Evolutionary conservation across 2,797 vertebrate genomes (phyloP), one percentile per base, ranked within the genome.

Genomic region (Myotis vivesi): DNA sequence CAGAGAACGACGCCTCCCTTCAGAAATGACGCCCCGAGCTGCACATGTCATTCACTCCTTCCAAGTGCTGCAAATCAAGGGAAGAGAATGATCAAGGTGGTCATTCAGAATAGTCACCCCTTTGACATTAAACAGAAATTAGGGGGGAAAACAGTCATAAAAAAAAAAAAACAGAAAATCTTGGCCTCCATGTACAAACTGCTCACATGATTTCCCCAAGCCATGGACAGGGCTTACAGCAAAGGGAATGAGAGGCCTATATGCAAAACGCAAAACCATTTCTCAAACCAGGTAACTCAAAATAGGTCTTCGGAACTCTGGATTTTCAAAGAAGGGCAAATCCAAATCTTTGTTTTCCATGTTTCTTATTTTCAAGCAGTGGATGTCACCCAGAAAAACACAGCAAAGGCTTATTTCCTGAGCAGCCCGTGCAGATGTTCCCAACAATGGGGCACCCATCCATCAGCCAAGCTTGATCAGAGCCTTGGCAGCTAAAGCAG

Each of bases 41-140:
- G 98, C 97, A 98, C 98, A 98, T 98, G 97, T 98, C 98, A 98
- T 95, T 99, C 98, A 98, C 98, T 98, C 97, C 98, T 97, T 96
- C 84, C 4, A 89, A 98, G 98, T 94, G 97, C 99, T 99, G 98
- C 80, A 89, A 97, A 83, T 15, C 66, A 94, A 96, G 81, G 92
- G 92, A 96, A 85, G 96, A 97, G 97, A 86, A 98, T 38, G 69
- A 69, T 38, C 19, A 69, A 22, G 66, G 33, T 69, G 66, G 15
- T 69, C 36, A 69, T 81, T 96, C 95, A 88, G 62, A 98, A 94
- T 1, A 5, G 94, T 94, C 77, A 96, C 62, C 66, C 25, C 68
- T 92, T 87, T 55, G 33, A 86, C 57, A 59, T 87, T 64, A 76
- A 88, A 95, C 53, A 95, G 77, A 83, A 64, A 75, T 38, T 8